Evolutionary conservation across 2,888 invertebrate species (phyloP).

Genomic region (Drosophila nr. perissopoda): DNA sequence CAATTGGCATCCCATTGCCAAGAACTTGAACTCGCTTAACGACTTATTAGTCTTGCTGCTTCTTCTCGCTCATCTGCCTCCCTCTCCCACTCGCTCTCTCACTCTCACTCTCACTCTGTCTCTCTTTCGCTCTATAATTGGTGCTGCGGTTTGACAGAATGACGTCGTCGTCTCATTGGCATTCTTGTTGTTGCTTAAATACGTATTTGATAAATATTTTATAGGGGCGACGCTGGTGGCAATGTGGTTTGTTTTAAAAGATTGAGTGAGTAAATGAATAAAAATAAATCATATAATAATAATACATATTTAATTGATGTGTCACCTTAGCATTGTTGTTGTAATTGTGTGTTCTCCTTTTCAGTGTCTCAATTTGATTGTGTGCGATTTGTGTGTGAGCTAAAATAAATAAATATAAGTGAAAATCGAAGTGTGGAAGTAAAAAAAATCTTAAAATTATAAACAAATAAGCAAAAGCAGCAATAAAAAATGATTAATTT

Average conservation of each 20-base stretch:
- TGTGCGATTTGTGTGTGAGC: slow-evolving; percentile 19
- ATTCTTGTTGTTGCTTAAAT: slow-evolving; percentile 15
- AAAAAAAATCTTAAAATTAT: background rate
- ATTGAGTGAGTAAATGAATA: slow-evolving; percentile 15
- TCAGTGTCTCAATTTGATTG: slow-evolving; percentile 9
- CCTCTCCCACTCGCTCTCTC: background rate
- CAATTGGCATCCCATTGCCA: slow-evolving; percentile 68
- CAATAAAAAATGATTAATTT: background rate
- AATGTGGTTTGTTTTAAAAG: slow-evolving; percentile 26
- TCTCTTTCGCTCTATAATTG: slow-evolving; percentile 22
- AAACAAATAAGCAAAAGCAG: background rate
- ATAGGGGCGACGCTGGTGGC: slow-evolving; percentile 16
- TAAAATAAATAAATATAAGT: slow-evolving; percentile 34
- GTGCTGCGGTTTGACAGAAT: slow-evolving; percentile 51
- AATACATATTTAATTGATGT: slow-evolving; percentile 35
- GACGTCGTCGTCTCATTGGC: slow-evolving; percentile 65
- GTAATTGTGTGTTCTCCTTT: slow-evolving; percentile 21
- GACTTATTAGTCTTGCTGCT: slow-evolving; percentile 24
- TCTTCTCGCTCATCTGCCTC: slow-evolving; percentile 9
- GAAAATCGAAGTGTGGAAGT: background rate
- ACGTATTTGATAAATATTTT: slow-evolving; percentile 11
- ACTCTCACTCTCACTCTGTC: background rate
- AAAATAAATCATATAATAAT: slow-evolving; percentile 23
- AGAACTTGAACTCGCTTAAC: slow-evolving; percentile 74
- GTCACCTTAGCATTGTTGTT: slow-evolving; percentile 62